Base-by-base conservation (phyloP, 2,888 invertebrate species). In the Dolichomitus sp. region DNA sequence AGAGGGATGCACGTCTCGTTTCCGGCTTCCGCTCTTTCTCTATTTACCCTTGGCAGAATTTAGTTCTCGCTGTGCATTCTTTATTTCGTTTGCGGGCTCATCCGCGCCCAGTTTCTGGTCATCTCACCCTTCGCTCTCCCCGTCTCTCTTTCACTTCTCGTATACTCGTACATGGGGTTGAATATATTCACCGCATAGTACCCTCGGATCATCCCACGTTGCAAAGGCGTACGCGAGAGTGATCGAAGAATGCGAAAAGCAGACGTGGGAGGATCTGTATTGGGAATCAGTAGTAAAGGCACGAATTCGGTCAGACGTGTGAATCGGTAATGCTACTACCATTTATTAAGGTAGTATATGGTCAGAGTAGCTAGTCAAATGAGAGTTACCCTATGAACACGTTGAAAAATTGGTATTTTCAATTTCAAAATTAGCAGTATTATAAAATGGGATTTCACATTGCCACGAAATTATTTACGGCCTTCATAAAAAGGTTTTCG, bases 1-100 rank as follows among this genome's bases (percentile, higher is more conserved):
- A 30, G 11, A n/a, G 61, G 33, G 61, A 2, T 4, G 33, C 9
- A 37, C 11, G 42, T n/a, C 65, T 30, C 42, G 27, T 48, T 72
- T 42, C 27, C 48, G 19, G 37, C 23, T 37, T 57, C 17, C 37
- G 27, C 6, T 40, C 30, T 65, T 11, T 27, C 12, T 65, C n/a
- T 73, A 54, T 73, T 66, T 65, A 59, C 65, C 33, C 30, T 40
- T 30, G 17, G 50, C 59, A 61, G 61, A 61, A 69, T 69, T 77
- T 69, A 61, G 69, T 69, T 77, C 69, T 61, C 76, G 11, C 48
- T 23, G 50, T 52, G 69, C 45, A 77, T 61, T 69, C 61, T 77
- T 61, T 69, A 69, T 69, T 69, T 77, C 50, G 68, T 68, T 59
- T 37, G 37, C 50, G 59, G 30, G 42, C 19, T 59, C 59, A 61